Percentiles rank a stretch among this genome's conserved stretches.
phyloP scores from a whole-genome alignment of 2,888 invertebrate species.

The Unio delphinus region DNA sequence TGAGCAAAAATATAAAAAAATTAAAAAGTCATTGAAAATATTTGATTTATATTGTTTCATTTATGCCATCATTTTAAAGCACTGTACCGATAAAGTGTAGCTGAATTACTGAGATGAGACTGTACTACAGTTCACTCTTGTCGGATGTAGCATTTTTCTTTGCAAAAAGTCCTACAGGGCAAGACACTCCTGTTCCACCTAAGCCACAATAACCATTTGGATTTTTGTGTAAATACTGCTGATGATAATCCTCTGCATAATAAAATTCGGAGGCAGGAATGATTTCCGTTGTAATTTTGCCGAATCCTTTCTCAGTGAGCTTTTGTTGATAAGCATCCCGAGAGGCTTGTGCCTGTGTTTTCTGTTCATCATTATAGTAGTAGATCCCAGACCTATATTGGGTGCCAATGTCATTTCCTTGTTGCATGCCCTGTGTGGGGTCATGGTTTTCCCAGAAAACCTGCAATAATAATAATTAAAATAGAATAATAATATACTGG shows the following conservation, averaged over 20 bases:
- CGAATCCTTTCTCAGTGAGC: constrained; percentile 51
- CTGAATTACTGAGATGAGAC: no score
- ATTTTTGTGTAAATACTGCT: constrained; percentile 70
- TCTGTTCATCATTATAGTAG: constrained; percentile 58
- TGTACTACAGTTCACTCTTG: no score
- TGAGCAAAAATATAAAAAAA: no score
- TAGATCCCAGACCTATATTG: constrained; percentile 68
- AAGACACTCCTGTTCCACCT: constrained; percentile 66
- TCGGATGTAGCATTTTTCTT: constrained; percentile 14
- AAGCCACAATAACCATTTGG: constrained; percentile 69
- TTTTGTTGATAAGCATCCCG: constrained; percentile 55
- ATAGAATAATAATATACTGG: neutral
- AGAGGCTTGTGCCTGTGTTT: constrained; percentile 47
- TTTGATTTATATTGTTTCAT: no score
- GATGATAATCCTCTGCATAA: constrained; percentile 70
- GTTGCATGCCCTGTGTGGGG: constrained; percentile 67
- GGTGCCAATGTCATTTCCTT: constrained; percentile 68
- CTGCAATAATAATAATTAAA: constrained; percentile 28
- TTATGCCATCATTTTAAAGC: no score
- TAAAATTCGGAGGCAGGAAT: constrained; percentile 61
- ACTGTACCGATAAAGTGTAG: no score
- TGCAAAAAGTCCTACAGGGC: constrained; percentile 53
- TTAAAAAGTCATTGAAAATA: no score
- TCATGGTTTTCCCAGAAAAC: constrained; percentile 70
- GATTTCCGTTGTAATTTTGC: constrained; percentile 67